Evolutionary conservation across 2,797 vertebrate species (phyloP).

Genomic region (Malurus splendens): DNA sequence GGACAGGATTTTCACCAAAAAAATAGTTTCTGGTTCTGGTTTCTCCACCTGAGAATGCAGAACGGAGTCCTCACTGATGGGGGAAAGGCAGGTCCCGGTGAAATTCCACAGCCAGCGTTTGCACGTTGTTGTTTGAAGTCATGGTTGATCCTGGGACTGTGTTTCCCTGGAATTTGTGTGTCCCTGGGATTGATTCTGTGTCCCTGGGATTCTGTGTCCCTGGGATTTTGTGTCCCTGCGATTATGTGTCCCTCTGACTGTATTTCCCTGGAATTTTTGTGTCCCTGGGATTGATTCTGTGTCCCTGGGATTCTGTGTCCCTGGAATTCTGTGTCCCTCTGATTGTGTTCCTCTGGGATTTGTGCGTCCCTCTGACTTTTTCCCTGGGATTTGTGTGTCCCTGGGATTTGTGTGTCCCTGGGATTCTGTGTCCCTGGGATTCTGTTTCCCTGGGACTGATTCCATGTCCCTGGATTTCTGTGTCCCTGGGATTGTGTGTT

Average conservation of each 20-base stretch:
- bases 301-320: too few species aligned
- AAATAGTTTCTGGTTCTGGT: too few species aligned
- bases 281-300: too few species aligned
- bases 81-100: neutral
- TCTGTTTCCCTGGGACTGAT: too few species aligned
- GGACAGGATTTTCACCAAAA: neutral
- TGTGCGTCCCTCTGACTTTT: too few species aligned
- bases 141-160: neutral
- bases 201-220: neutral
- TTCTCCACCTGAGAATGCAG: neutral
- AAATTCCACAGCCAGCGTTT: neutral
- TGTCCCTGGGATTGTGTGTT: neutral
- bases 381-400: too few species aligned
- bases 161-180: neutral
- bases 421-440: too few species aligned
- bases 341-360: too few species aligned
- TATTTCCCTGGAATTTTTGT: too few species aligned
- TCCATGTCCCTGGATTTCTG: too few species aligned
- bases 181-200: neutral
- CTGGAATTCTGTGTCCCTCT: too few species aligned
- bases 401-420: too few species aligned
- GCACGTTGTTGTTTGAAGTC: neutral
- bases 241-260: neutral
- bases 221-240: neutral
- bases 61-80: fast-evolving